Conservation (phyloP, 1,140 invertebrate species). For the Drosophila malerkotliana region DNA sequence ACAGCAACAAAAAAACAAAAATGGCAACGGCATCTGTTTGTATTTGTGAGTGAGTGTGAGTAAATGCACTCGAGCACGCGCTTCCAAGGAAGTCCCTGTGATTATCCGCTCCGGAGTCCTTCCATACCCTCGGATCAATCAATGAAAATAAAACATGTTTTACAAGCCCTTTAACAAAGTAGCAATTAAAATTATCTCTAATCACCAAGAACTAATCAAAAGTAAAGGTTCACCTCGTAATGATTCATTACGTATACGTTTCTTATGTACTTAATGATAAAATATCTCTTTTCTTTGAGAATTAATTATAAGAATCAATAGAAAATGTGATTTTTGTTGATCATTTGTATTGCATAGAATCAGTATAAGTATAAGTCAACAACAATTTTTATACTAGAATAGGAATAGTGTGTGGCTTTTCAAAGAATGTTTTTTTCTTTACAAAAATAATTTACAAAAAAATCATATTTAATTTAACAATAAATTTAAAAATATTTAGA, state of each 20-base stretch:
- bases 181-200: neutral
- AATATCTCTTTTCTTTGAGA: neutral
- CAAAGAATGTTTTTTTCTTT: too few species aligned
- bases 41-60: constrained; percentile 48
- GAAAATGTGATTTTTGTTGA: neutral
- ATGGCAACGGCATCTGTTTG: constrained; percentile 68
- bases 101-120: neutral
- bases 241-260: neutral
- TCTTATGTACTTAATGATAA: too few species aligned
- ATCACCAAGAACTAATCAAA: neutral
- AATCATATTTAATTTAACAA: too few species aligned
- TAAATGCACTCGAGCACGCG: constrained; percentile 78
- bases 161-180: neutral
- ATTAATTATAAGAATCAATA: neutral
- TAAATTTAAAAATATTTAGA: too few species aligned
- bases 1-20: constrained; percentile 67
- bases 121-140: constrained; percentile 12
- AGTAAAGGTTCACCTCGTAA: neutral
- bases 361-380: neutral
- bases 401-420: too few species aligned
- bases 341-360: neutral
- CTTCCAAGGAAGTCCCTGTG: constrained; percentile 33
- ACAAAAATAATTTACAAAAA: neutral
- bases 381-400: neutral
- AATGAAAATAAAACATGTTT: neutral